Evolutionary conservation across 2,113 vertebrate genomes (phyloP).

Genomic region (Enhydra lutris): DNA sequence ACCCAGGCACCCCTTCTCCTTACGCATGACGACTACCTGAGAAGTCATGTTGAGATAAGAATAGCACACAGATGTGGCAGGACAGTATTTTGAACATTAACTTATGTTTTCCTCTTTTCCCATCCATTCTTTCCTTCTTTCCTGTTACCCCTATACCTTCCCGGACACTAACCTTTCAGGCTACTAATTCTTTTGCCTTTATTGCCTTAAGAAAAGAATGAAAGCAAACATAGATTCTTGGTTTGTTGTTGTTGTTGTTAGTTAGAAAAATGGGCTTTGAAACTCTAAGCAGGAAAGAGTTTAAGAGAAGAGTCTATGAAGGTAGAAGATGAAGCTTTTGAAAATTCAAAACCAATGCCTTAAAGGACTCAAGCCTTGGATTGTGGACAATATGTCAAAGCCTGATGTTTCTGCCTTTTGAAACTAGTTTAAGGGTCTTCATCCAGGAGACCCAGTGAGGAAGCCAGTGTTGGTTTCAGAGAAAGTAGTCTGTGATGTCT

Average conservation of each 20-base stretch:
- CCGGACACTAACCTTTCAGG: background rate
- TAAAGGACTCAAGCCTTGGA: background rate
- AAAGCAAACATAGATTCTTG: background rate
- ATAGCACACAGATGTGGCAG: background rate
- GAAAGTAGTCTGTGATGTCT: background rate
- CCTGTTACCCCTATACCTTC: background rate
- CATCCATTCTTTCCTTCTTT: background rate
- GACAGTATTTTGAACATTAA: background rate
- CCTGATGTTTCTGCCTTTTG: background rate
- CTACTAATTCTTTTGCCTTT: background rate
- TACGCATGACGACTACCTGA: background rate
- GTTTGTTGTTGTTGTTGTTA: background rate
- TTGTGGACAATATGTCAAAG: background rate
- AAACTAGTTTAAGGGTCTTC: background rate
- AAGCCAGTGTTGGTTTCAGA: background rate
- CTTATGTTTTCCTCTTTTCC: background rate
- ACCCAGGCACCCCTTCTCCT: background rate
- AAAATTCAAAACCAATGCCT: background rate
- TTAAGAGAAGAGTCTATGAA: background rate
- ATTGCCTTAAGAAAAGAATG: background rate
- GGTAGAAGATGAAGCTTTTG: background rate
- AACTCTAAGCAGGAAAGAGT: background rate
- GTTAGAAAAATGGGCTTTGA: slow-evolving; percentile 8
- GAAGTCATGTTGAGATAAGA: background rate
- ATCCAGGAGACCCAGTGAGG: background rate